A percentile compares a stretch with the other conserved stretches of the same genome.
phyloP scores from a whole-genome alignment of 2,888 invertebrate genomes.

The Phengaris alcon region DNA sequence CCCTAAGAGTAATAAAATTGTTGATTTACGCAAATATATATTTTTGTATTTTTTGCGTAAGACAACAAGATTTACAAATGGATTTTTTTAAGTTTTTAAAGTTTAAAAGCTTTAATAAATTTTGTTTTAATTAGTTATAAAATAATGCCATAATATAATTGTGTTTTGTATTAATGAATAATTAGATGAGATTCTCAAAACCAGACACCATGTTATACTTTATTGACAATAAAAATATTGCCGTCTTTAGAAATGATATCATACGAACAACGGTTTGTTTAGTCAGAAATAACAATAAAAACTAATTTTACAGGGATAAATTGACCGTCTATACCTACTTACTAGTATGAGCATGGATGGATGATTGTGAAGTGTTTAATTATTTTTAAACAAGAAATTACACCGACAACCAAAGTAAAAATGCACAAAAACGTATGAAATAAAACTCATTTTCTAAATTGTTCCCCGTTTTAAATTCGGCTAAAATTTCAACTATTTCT shows the following conservation, averaged over 20 bases:
- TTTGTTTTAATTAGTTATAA: not conserved
- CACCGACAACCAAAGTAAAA: too few species aligned
- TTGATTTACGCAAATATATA: too few species aligned
- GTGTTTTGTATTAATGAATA: not conserved
- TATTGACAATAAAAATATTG: not conserved
- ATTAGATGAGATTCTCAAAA: not conserved
- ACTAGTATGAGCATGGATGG: too few species aligned
- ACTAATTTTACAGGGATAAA: not conserved
- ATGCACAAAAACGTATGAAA: too few species aligned
- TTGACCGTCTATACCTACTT: not conserved
- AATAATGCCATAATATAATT: not conserved
- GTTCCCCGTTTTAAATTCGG: too few species aligned
- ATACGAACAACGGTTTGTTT: conserved; percentile 13
- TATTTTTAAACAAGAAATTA: too few species aligned
- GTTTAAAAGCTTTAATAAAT: not conserved
- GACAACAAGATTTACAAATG: not conserved
- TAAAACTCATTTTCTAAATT: too few species aligned
- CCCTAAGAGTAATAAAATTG: too few species aligned
- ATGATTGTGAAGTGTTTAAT: too few species aligned
- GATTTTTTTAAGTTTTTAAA: not conserved
- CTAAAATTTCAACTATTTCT: too few species aligned
- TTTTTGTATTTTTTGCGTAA: not conserved
- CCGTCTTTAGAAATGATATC: conserved; percentile 21
- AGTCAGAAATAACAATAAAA: not conserved
- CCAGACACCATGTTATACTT: not conserved